Base-by-base conservation (phyloP, 2,113 vertebrate species). In the Python bivittatus region DNA sequence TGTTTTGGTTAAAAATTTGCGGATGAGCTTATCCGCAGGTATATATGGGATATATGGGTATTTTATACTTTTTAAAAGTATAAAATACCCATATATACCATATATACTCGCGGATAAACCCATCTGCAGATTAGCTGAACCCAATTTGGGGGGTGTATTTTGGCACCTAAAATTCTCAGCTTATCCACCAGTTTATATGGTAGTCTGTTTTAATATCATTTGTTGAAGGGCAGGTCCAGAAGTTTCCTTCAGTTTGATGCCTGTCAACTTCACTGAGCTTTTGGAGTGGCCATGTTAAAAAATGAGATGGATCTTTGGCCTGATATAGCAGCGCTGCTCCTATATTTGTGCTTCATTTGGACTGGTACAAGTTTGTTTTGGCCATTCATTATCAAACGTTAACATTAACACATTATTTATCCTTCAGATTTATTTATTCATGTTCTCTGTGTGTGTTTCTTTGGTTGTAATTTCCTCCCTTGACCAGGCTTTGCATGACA, bases 401-500 rank as follows among this genome's bases (percentile, higher is more conserved):
- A 85, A n/a, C 60, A 25, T 33, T 48, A 91, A 85, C 6, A n/a
- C 9, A n/a, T 13, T 86, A 27, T n/a, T 64, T 48, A 13, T 9
- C 6, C 44, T 44, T 88, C 60, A 53, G 10, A 56, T 61, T 0
- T 29, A 2, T 89, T 53, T 5, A 88, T 29, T 60, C 56, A 58
- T 38, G 90, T 90, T 94, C 42, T 22, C 68, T 79, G 15, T 79
- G 17, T 79, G 72, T 42, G 38, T 79, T 22, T 79, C 72, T 79
- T 38, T 79, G 68, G 33, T 79, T 20, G 2, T 68, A 13, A n/a
- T 79, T 79, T 79, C 13, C 33, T 79, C 72, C 48, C 60, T 84
- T 60, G 29, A n/a, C 38, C 95, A 99, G 99, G 99, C 97, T 33
- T 96, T 99, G 91, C 97, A 99, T 96, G 99, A 99, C 42, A 97